These are phyloP conservation scores for Callyntrura guangdongensis DNA, from an alignment of 2,888 invertebrate genomes.

Conservation along the genomic window DNA sequence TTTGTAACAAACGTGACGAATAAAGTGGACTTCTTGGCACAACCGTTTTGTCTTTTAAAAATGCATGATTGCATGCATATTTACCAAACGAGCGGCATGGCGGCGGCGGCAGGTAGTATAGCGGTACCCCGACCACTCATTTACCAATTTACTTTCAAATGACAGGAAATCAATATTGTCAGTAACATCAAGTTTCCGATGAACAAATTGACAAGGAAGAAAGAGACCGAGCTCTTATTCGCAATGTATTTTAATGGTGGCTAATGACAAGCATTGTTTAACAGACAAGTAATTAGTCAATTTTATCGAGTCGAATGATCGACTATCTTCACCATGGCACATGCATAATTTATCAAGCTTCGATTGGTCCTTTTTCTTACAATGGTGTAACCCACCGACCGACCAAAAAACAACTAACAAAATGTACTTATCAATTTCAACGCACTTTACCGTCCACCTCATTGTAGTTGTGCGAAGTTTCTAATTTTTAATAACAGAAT, in stretches of 20 bases:
- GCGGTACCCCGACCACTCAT: constrained; percentile 15
- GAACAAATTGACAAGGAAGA: constrained; percentile 70
- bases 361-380: not conserved
- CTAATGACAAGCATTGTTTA: constrained; percentile 70
- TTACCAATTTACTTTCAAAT: constrained; percentile 39
- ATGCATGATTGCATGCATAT: constrained; percentile 61
- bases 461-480: not conserved
- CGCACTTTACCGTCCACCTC: not conserved
- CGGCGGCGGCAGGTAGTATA: not conserved
- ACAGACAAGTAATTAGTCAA: constrained; percentile 77
- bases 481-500: not conserved
- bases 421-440: not conserved
- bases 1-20: constrained; percentile 40
- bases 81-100: constrained; percentile 8
- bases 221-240: constrained; percentile 25
- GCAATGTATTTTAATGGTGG: constrained; percentile 39
- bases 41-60: constrained; percentile 47
- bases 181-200: constrained; percentile 53
- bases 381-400: not conserved
- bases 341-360: constrained; percentile 33
- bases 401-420: not conserved
- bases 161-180: constrained; percentile 72
- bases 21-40: constrained; percentile 17
- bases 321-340: constrained; percentile 43
- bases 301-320: constrained; percentile 69